Conservation (phyloP, 2,113 vertebrate species). For the Ovibos moschatus region DNA sequence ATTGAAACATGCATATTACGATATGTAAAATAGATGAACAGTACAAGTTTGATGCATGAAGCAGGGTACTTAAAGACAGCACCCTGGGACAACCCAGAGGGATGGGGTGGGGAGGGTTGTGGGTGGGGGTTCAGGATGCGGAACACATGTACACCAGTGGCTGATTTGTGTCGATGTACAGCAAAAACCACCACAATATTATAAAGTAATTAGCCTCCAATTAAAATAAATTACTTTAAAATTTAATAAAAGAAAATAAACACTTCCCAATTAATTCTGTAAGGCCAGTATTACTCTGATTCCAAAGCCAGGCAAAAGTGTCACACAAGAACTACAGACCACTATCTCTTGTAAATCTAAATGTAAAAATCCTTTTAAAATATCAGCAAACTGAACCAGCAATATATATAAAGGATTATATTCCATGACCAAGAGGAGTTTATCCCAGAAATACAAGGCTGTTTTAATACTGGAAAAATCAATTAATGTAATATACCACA, state of each 20-base stretch:
- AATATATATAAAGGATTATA: neutral
- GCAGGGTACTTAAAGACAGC: neutral
- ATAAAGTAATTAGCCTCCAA: neutral
- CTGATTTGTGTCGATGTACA: neutral
- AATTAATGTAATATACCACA: neutral
- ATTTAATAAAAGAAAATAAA: neutral
- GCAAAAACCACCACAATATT: neutral
- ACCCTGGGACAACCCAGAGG: neutral
- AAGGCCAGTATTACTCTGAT: neutral
- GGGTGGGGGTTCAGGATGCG: accelerated
- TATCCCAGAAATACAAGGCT: neutral
- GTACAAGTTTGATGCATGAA: neutral
- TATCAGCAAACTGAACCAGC: neutral
- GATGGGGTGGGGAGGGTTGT: neutral
- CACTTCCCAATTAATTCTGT: neutral
- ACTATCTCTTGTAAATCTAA: neutral
- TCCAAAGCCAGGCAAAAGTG: neutral
- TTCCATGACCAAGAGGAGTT: neutral
- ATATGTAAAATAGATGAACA: neutral
- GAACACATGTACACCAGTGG: neutral
- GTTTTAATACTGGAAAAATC: neutral
- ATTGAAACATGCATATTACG: neutral
- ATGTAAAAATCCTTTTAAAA: neutral
- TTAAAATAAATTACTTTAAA: neutral
- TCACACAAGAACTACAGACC: neutral